These are phyloP conservation scores for Heterodera filipjevi DNA, from an alignment of 2,888 invertebrate species.

Conservation along the genomic window DNA sequence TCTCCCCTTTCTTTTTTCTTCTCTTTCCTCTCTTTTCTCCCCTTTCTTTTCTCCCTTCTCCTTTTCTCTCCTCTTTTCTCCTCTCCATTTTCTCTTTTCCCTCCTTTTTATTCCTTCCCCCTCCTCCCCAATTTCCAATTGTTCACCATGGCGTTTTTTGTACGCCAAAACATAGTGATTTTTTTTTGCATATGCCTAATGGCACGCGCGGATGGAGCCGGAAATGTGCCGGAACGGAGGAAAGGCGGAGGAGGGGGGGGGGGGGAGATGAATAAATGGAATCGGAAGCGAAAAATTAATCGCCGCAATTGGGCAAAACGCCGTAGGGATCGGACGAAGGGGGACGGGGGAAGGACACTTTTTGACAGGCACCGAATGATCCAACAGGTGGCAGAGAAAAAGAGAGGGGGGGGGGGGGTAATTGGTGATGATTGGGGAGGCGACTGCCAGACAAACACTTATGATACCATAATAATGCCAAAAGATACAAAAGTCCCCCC, in stretches of 20 bases:
- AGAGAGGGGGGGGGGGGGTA: not conserved
- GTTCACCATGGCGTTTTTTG: not conserved
- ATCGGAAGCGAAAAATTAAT: slow-evolving; percentile 17
- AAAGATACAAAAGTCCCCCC: too few relatives aligned
- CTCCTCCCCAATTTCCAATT: not conserved
- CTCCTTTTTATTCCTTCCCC: not conserved
- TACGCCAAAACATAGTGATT: not conserved
- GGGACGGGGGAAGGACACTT: slow-evolving; percentile 1
- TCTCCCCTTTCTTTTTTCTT: not conserved
- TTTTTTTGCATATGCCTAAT: slow-evolving; percentile 5
- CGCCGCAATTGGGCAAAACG: slow-evolving; percentile 20
- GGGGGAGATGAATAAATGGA: not conserved
- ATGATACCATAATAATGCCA: too few relatives aligned
- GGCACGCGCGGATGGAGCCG: slow-evolving; percentile 31
- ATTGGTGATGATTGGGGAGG: not conserved
- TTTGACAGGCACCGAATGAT: not conserved
- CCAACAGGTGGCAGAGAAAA: not conserved
- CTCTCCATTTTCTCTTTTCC: not conserved
- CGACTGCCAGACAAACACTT: too few relatives aligned
- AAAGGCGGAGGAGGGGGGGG: too few relatives aligned
- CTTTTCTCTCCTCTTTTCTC: too few relatives aligned
- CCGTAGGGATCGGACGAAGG: too few relatives aligned
- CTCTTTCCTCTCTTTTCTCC: too few relatives aligned
- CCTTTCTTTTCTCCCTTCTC: too few relatives aligned
- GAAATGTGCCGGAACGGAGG: slow-evolving; percentile 32